Percentiles rank a stretch among this genome's conserved stretches.
Evolutionary conservation across 2,113 vertebrate species (phyloP).

Genomic region (Balaenoptera acutorostrata): DNA sequence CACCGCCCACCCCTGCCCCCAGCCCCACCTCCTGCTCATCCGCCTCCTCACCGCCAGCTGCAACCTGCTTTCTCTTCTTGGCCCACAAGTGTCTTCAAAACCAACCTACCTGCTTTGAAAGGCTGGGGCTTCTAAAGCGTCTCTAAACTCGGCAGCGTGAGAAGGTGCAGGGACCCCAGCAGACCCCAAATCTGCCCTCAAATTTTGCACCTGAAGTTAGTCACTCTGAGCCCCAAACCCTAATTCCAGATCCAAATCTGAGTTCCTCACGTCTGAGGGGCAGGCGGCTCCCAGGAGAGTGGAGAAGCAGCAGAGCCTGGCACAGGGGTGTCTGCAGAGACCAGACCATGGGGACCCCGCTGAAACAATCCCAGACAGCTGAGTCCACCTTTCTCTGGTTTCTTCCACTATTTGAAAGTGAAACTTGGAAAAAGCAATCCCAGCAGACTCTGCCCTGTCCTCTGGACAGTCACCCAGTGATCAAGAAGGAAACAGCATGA

Average conservation of each 20-base stretch:
- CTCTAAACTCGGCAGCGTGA: not conserved
- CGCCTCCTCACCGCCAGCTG: not conserved
- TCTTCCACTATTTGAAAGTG: not conserved
- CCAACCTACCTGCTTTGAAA: not conserved
- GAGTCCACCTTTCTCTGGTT: not conserved
- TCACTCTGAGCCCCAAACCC: not conserved
- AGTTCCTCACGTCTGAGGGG: not conserved
- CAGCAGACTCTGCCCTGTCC: not conserved
- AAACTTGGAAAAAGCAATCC: not conserved
- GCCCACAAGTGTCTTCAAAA: not conserved
- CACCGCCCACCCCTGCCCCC: not conserved
- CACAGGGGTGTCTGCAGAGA: not conserved
- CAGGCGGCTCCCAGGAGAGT: not conserved
- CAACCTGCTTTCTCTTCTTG: not conserved
- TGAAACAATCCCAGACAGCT: accelerated
- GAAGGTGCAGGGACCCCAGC: not conserved
- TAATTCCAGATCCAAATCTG: not conserved
- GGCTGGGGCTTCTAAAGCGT: accelerated
- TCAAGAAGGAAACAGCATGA: not conserved
- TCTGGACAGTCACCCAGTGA: not conserved
- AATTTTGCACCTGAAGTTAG: too few species aligned
- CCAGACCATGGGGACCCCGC: accelerated
- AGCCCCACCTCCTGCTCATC: not conserved
- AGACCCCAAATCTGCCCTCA: not conserved
- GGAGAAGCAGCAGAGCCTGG: not conserved